Percentiles rank a stretch among this genome's conserved stretches.
phyloP scores from a whole-genome alignment of 1,140 invertebrate species.

The Phymastichus coffea region DNA sequence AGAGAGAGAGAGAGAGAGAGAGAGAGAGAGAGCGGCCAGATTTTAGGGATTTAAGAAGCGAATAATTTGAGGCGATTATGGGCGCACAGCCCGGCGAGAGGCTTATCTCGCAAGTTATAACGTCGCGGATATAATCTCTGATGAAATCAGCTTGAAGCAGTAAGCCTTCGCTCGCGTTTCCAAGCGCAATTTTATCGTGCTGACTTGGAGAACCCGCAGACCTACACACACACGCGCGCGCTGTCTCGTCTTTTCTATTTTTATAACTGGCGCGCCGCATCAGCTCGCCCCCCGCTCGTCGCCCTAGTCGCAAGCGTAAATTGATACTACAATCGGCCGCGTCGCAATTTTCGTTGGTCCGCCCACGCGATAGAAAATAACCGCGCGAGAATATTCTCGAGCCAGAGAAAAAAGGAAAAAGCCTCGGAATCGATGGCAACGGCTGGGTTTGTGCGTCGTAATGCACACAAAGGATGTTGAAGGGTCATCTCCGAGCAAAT shows the following conservation, averaged over 20 bases:
- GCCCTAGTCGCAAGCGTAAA: no score
- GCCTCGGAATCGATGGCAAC: no score
- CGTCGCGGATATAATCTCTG: constrained; percentile 14
- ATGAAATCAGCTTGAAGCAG: constrained; percentile 4
- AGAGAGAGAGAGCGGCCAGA: background rate
- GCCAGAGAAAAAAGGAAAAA: no score
- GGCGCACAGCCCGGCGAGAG: background rate
- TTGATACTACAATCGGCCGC: no score
- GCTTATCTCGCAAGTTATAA: constrained; percentile 12
- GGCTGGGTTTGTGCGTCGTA: no score
- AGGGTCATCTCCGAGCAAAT: no score
- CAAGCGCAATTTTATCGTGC: constrained; percentile 6
- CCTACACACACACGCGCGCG: background rate
- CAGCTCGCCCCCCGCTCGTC: no score
- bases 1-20: no score
- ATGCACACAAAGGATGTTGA: no score
- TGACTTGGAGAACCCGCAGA: background rate
- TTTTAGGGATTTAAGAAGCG: constrained; percentile 4
- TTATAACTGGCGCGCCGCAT: background rate
- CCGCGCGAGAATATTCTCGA: no score
- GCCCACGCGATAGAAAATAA: no score
- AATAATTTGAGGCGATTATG: constrained; percentile 17
- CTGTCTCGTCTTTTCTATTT: background rate
- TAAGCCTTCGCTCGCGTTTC: constrained; percentile 1
- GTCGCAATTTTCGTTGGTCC: no score